Percentiles rank a stretch among this genome's conserved stretches.
Evolutionary conservation across 2,888 invertebrate genomes (phyloP).

Genomic region (Netelia melanura): DNA sequence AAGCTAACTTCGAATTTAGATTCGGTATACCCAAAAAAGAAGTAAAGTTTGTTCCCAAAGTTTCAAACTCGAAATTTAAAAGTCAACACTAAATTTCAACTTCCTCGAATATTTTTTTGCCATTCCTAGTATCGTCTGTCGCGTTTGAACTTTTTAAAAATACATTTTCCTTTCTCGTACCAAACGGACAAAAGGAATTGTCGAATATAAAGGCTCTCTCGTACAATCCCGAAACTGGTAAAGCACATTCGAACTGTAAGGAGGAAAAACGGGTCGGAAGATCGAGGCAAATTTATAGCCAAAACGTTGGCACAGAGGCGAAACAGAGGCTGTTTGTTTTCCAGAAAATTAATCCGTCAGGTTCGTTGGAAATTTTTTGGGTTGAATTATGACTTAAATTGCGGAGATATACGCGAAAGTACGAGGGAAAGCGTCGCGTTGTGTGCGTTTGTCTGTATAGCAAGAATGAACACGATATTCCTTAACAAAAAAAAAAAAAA

Average conservation of each 20-base stretch:
- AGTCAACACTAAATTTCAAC: not conserved
- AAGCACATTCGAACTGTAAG: not conserved
- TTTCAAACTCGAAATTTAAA: too few species aligned
- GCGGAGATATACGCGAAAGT: slow-evolving; percentile 31
- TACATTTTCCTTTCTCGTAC: not conserved
- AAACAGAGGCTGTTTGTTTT: slow-evolving; percentile 67
- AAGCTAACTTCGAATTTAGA: too few species aligned
- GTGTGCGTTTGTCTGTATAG: not conserved
- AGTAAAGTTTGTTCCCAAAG: too few species aligned
- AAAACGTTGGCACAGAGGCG: slow-evolving; percentile 53
- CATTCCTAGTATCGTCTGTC: too few species aligned
- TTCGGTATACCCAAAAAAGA: too few species aligned
- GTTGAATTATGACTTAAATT: slow-evolving; percentile 65
- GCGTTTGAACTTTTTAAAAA: not conserved
- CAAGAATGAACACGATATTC: not conserved
- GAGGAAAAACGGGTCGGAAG: slow-evolving; percentile 31
- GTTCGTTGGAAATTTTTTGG: slow-evolving; percentile 60
- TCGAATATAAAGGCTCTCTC: not conserved
- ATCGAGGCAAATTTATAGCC: slow-evolving; percentile 55
- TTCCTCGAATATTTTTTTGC: not conserved
- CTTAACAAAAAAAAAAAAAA: not conserved
- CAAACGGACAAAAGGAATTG: slow-evolving; percentile 30
- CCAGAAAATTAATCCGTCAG: slow-evolving; percentile 71
- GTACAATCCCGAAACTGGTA: not conserved
- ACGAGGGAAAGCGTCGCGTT: not conserved